These are phyloP conservation scores for Eudyptes chrysolophus DNA, from an alignment of 2,113 vertebrate genomes.

Conservation along the genomic window DNA sequence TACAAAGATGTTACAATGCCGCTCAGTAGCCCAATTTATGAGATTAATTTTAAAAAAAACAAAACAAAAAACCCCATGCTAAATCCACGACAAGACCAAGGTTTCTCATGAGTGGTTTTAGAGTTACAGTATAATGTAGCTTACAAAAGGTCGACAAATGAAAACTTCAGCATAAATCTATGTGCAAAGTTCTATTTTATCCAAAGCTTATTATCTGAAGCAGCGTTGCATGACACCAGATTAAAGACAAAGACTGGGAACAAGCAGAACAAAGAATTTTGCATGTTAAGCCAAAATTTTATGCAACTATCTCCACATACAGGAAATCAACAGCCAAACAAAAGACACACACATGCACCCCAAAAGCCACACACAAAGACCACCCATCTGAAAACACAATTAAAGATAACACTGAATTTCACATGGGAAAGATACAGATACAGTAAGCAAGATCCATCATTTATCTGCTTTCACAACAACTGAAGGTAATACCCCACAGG, in stretches of 20 bases:
- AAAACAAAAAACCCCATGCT: fast-evolving
- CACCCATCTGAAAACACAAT: background rate
- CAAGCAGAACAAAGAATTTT: background rate
- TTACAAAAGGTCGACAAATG: background rate
- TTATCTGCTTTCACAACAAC: background rate
- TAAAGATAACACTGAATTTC: background rate
- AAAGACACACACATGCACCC: background rate
- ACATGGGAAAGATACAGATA: background rate
- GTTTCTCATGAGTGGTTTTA: background rate
- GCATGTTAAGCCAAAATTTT: background rate
- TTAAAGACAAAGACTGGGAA: background rate
- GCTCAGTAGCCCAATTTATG: background rate
- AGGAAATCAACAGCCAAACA: background rate
- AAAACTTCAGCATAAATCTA: background rate
- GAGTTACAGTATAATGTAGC: background rate
- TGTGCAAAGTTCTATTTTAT: background rate
- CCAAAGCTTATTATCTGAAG: constrained; percentile 26
- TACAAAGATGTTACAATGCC: background rate
- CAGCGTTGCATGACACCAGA: background rate
- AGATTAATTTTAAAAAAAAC: background rate
- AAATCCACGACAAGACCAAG: background rate
- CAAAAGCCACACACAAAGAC: background rate
- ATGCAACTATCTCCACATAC: background rate
- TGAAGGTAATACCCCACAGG: background rate
- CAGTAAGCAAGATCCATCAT: background rate